Base-by-base conservation (phyloP, 2,797 vertebrate genomes). In the Pseudochirops corinnae region DNA sequence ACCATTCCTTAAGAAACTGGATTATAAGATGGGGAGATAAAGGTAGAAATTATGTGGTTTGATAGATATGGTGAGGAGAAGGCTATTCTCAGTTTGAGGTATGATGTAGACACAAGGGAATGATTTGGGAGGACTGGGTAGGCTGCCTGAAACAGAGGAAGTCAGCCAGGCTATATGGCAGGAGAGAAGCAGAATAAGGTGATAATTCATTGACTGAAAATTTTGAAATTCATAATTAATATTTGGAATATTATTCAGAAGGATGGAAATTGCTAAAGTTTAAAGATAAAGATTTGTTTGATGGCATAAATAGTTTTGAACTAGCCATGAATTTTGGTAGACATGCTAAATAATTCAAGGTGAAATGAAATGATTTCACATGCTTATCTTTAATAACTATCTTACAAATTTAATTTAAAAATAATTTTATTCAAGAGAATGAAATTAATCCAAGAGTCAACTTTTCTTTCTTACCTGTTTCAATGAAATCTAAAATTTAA, bases 401-500 rank as follows among this genome's bases (percentile, higher is more conserved):
- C 58, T 29, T 1, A 5, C 82, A 50, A 9, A 94, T 92, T 95
- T 67, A 91, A 50, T 56, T 91, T 21, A 33, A 96, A 96, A 94
- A 52, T 93, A n/a, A 87, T 28, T 87, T 87, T 26, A 50, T 50
- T 50, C 50, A 67, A n/a, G 74, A 87, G 74, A 87, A 46, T 87
- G 31, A 87, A 87, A 24, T 26, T 50, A 87, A 87, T 46, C 74
- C 3, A 46, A 26, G 62, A 74, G 33, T 46, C 39, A 5, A 46
- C 12, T 92, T 93, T 3, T 92, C 0, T 55, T 96, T 96, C 11
- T 55, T 14, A 93, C 60, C 28, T 9, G 50, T 96, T 92, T 67
- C 3, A 62, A 6, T 67, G 82, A 95, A 91, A 93, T 10, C 39
- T 91, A 57, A 10, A 96, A 97, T 92, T 96, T 62, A 56, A 93